Conservation (phyloP, 2,888 invertebrate genomes). For the Agonopterix heracliana region DNA sequence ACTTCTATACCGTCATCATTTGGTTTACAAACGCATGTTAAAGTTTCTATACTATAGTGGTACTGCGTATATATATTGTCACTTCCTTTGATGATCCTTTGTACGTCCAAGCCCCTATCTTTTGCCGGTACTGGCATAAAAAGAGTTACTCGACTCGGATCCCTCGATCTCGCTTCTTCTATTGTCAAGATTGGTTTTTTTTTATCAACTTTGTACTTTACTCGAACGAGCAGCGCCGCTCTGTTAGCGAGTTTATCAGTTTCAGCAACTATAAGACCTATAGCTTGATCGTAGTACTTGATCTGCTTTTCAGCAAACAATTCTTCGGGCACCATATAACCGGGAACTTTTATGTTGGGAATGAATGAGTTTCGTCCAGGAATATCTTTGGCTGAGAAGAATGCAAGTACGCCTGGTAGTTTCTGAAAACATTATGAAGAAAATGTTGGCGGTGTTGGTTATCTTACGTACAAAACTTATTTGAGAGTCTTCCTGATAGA, state of each 20-base stretch:
- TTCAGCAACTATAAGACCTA: slow-evolving; percentile 78
- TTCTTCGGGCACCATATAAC: slow-evolving; percentile 28
- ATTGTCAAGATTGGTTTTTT: slow-evolving; percentile 19
- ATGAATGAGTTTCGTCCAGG: slow-evolving; percentile 72
- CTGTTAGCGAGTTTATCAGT: slow-evolving; percentile 56
- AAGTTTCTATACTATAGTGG: slow-evolving; percentile 83
- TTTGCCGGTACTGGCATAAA: slow-evolving; percentile 36
- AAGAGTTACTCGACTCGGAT: slow-evolving; percentile 22
- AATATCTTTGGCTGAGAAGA: slow-evolving; percentile 76
- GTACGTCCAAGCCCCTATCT: slow-evolving; percentile 49
- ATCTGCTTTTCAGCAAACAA: slow-evolving; percentile 59
- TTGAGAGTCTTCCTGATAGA: too few relatives aligned
- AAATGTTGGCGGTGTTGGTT: neutral
- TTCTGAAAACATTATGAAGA: slow-evolving; percentile 44
- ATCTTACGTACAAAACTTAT: neutral
- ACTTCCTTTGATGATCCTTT: slow-evolving; percentile 73
- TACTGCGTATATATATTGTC: slow-evolving; percentile 77
- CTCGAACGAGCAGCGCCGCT: slow-evolving; percentile 65
- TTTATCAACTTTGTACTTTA: slow-evolving; percentile 51
- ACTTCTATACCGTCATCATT: slow-evolving; percentile 81
- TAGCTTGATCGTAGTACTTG: slow-evolving; percentile 74
- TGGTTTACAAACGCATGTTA: slow-evolving; percentile 76
- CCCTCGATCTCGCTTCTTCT: slow-evolving; percentile 11
- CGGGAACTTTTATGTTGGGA: neutral
- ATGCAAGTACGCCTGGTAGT: slow-evolving; percentile 76